Percentiles rank a stretch among this genome's conserved stretches.
phyloP scores from a whole-genome alignment of 2,888 invertebrate species.

The Microctonus hyperodae region DNA sequence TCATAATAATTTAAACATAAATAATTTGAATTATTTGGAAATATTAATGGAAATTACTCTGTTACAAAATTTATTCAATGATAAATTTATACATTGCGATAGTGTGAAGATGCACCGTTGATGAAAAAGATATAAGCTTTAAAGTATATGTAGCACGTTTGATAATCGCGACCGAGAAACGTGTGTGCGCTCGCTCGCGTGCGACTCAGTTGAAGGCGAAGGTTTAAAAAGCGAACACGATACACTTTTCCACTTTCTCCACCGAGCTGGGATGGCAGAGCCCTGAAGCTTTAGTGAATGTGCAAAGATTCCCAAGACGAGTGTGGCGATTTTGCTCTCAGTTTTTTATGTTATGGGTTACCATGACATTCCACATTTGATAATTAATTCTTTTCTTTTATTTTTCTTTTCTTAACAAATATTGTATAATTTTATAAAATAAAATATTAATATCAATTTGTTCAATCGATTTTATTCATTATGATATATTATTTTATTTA shows the following conservation, averaged over 20 bases:
- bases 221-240: slow-evolving; percentile 44
- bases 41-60: not conserved
- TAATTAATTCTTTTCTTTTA: not conserved
- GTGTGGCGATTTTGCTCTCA: slow-evolving; percentile 41
- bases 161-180: slow-evolving; percentile 35
- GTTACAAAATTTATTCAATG: not conserved
- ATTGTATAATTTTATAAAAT: too few species aligned
- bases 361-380: slow-evolving; percentile 27
- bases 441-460: too few species aligned
- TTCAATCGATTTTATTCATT: not conserved
- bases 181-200: slow-evolving; percentile 34
- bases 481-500: not conserved
- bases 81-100: not conserved
- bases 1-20: not conserved
- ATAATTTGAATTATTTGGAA: too few species aligned
- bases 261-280: slow-evolving; percentile 48
- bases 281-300: slow-evolving; percentile 44
- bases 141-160: slow-evolving; percentile 33
- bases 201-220: slow-evolving; percentile 27
- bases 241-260: slow-evolving; percentile 58
- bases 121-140: slow-evolving; percentile 14
- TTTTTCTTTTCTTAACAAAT: not conserved
- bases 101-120: slow-evolving; percentile 8
- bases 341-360: slow-evolving; percentile 35
- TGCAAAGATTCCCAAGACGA: slow-evolving; percentile 32